Conservation (phyloP, 2,113 vertebrate species). For the Plotosus lineatus region DNA sequence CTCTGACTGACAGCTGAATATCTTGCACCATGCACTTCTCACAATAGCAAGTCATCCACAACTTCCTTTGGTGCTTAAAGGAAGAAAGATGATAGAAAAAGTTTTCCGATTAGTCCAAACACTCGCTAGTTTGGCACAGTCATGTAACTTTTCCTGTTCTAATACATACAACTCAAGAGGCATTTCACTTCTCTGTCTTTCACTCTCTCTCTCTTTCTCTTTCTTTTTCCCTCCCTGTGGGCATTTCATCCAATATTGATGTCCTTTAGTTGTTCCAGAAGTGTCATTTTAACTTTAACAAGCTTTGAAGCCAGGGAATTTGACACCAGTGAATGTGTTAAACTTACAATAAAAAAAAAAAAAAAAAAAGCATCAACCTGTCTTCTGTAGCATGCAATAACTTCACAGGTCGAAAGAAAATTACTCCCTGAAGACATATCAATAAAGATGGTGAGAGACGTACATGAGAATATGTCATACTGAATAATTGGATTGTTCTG, state of each 20-base stretch:
- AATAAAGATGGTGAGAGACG: constrained; percentile 27
- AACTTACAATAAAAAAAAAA: constrained; percentile 46
- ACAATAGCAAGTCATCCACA: constrained; percentile 18
- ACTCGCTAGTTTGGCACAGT: constrained; percentile 39
- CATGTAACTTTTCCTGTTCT: constrained; percentile 39
- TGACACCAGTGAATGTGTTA: constrained; percentile 52
- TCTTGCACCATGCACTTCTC: not conserved
- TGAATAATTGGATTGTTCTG: constrained; percentile 9
- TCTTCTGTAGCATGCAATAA: constrained; percentile 30
- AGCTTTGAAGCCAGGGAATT: constrained; percentile 54
- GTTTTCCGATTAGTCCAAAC: constrained; percentile 30
- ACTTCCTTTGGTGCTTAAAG: constrained; percentile 27
- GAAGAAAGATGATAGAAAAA: constrained; percentile 18
- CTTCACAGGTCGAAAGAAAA: constrained; percentile 43
- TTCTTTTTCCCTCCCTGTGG: constrained; percentile 40
- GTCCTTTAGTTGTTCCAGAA: constrained; percentile 48
- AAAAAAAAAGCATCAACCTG: constrained; percentile 45
- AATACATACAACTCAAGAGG: constrained; percentile 5
- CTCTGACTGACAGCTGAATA: constrained; percentile 3
- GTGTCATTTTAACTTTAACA: constrained; percentile 57
- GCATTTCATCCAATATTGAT: constrained; percentile 56
- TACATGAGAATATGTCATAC: constrained; percentile 18
- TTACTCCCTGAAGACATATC: constrained; percentile 42
- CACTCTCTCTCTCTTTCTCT: constrained; percentile 13
- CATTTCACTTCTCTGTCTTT: not conserved